Conservation (phyloP, 2,797 vertebrate genomes). For the Paedocypris micromegethes region DNA sequence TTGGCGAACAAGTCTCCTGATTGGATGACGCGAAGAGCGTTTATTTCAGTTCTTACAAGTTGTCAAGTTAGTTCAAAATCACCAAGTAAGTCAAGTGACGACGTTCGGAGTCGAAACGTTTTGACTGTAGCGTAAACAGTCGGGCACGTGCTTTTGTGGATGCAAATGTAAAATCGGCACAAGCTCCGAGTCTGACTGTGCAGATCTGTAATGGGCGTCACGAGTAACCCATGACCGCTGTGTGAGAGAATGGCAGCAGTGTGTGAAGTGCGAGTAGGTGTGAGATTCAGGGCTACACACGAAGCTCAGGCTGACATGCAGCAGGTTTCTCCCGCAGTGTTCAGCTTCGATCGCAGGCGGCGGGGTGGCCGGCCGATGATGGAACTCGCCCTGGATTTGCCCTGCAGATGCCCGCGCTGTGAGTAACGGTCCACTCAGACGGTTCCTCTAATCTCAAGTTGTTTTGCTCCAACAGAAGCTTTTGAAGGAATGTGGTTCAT, state of each 20-base stretch:
- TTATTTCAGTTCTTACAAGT: no score
- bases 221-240: constrained; percentile 58
- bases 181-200: not conserved
- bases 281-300: not conserved
- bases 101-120: no score
- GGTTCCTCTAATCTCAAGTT: not conserved
- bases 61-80: no score
- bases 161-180: no score
- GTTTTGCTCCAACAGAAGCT: not conserved
- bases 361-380: constrained; percentile 9
- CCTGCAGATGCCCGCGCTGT: constrained; percentile 38
- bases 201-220: constrained; percentile 52
- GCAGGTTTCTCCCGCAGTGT: constrained; percentile 15
- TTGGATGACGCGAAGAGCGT: no score
- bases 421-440: constrained; percentile 16
- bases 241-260: constrained; percentile 1
- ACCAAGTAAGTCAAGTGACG: no score
- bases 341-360: constrained; percentile 1
- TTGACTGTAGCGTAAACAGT: no score
- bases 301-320: constrained; percentile 32
- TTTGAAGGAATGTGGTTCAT: not conserved
- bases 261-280: not conserved
- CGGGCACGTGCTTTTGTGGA: no score
- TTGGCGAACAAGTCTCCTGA: no score
- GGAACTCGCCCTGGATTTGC: constrained; percentile 34